Conservation (phyloP, 2,113 vertebrate genomes). For the Saccopteryx bilineata region DNA sequence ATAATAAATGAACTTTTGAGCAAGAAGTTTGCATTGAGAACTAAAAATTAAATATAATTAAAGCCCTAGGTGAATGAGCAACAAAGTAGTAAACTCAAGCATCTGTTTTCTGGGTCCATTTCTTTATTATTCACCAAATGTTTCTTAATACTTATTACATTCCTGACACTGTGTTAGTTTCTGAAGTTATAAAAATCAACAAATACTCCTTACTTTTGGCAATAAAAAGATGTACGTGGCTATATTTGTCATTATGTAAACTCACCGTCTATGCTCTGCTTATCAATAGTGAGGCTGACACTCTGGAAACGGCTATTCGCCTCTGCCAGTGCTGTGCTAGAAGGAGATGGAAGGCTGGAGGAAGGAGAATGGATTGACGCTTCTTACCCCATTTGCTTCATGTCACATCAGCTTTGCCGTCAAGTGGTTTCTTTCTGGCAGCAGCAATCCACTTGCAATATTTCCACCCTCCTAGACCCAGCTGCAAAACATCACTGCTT, state of each 20-base stretch:
- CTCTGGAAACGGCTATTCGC: background rate
- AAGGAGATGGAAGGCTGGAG: background rate
- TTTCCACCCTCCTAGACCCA: background rate
- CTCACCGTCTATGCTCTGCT: background rate
- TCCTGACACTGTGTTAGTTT: background rate
- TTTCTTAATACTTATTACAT: background rate
- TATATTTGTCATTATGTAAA: background rate
- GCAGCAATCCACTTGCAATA: background rate
- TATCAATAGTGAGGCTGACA: background rate
- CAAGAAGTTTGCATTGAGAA: background rate
- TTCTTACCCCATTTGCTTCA: background rate
- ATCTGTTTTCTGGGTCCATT: background rate
- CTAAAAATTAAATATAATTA: slow-evolving; percentile 12
- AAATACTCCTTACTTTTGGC: background rate
- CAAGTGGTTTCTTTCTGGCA: background rate
- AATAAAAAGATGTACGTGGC: background rate
- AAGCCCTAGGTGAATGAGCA: background rate
- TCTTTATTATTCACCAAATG: background rate
- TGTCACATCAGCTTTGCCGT: background rate
- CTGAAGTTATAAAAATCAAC: background rate
- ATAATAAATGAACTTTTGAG: slow-evolving; percentile 4
- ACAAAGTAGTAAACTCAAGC: background rate
- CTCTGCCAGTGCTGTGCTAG: background rate
- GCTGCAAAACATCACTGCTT: background rate
- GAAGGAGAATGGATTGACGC: background rate